These are phyloP conservation scores for Liodrosophila aerea DNA, from an alignment of 2,888 invertebrate species.

Conservation along the genomic window DNA sequence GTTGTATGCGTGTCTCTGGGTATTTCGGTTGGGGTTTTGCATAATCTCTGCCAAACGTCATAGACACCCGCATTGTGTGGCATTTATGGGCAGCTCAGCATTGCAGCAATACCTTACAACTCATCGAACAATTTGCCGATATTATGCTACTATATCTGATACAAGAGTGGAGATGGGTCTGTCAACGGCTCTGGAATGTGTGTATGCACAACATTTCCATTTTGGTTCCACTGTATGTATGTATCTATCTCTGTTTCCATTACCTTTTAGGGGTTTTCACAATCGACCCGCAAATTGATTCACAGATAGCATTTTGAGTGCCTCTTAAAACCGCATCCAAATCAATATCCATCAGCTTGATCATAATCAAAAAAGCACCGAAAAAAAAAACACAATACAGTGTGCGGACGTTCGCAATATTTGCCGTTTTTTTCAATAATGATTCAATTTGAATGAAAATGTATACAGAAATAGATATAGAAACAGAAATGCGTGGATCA, in stretches of 20 bases:
- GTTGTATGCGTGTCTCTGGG: conserved; percentile 26
- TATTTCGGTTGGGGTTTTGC: neutral
- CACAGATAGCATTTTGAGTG: conserved; percentile 51
- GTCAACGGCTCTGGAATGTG: conserved; percentile 53
- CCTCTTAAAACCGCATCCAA: conserved; percentile 64
- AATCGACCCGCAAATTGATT: conserved; percentile 53
- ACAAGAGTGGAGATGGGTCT: too few species aligned
- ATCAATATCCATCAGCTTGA: conserved; percentile 61
- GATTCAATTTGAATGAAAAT: conserved; percentile 52
- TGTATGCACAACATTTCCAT: conserved; percentile 29
- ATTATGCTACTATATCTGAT: too few species aligned
- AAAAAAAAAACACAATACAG: conserved; percentile 18
- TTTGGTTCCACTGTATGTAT: conserved; percentile 9
- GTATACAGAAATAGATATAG: conserved; percentile 20
- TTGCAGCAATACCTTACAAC: conserved; percentile 41
- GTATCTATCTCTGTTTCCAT: too few species aligned
- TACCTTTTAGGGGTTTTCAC: conserved; percentile 42
- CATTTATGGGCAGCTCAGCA: conserved; percentile 42
- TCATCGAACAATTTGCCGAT: conserved; percentile 35
- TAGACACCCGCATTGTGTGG: conserved; percentile 68
- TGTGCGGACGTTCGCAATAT: conserved; percentile 54
- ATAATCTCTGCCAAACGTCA: conserved; percentile 61
- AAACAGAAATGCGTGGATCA: conserved; percentile 33
- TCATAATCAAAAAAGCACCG: conserved; percentile 36
- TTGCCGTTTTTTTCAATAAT: conserved; percentile 38